These are phyloP conservation scores for Synanthedon tipuliformis DNA, from an alignment of 2,888 invertebrate species.

Conservation along the genomic window DNA sequence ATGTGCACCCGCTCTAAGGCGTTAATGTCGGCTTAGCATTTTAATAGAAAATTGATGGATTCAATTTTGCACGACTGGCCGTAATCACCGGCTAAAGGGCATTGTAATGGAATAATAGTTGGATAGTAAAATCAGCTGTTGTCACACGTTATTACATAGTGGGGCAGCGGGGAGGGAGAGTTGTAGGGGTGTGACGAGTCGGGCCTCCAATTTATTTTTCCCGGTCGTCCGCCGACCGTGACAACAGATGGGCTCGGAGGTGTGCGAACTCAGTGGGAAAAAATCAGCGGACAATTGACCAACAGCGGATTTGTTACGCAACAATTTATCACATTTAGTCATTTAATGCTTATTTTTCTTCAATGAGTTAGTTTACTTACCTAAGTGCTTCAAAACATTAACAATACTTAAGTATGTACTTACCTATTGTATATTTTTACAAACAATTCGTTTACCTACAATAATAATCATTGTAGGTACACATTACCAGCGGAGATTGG, in stretches of 20 bases:
- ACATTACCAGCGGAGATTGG: no score
- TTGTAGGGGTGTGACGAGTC: conserved; percentile 10
- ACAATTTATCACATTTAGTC: no score
- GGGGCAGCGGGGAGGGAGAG: conserved; percentile 13
- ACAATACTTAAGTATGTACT: no score
- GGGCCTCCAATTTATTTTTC: conserved; percentile 36
- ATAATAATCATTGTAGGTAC: no score
- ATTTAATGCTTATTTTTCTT: no score
- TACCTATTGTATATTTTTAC: no score
- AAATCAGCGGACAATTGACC: neutral
- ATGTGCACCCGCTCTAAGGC: no score
- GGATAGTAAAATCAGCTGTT: conserved; percentile 4
- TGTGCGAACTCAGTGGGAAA: neutral
- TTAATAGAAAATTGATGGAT: neutral
- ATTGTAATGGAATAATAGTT: neutral
- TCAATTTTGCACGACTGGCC: neutral
- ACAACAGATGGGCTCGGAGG: conserved; percentile 29
- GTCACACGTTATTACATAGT: conserved; percentile 10
- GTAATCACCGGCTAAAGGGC: neutral
- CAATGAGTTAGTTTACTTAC: no score
- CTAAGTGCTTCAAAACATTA: no score
- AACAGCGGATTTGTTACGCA: no score
- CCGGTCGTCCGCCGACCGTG: conserved; percentile 19
- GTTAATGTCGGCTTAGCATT: no score
- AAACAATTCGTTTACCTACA: no score